Percentiles rank a stretch among this genome's conserved stretches.
Evolutionary conservation across 2,888 invertebrate genomes (phyloP).

Genomic region (Lymantria dispar): DNA sequence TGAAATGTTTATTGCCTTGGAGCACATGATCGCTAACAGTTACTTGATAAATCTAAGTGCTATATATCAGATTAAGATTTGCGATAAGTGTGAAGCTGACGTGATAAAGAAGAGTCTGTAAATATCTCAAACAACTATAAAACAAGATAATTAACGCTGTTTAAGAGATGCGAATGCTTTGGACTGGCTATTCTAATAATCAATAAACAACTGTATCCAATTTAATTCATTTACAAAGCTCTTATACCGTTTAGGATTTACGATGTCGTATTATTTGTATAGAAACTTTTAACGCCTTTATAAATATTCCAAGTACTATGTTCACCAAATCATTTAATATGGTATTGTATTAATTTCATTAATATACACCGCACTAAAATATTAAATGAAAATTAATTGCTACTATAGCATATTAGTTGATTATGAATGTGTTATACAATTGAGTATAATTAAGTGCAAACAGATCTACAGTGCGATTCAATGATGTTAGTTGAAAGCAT

Average conservation of each 20-base stretch:
- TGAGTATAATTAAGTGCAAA: conserved; percentile 22
- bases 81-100: no score
- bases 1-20: no score
- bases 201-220: background rate
- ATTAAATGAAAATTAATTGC: background rate
- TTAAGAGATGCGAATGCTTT: no score
- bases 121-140: no score
- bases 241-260: conserved; percentile 12
- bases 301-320: background rate
- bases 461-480: conserved; percentile 31
- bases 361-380: background rate
- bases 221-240: conserved; percentile 10
- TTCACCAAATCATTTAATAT: background rate
- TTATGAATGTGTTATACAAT: conserved; percentile 8
- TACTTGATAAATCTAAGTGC: no score
- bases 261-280: background rate
- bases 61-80: no score
- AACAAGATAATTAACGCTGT: no score
- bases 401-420: conserved; percentile 13
- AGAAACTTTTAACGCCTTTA: background rate
- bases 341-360: background rate
- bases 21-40: no score
- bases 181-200: no score
- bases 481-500: conserved; percentile 28
- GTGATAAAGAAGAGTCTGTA: no score